These are phyloP conservation scores for Bombus huntii DNA, from an alignment of 1,140 invertebrate genomes.

Conservation along the genomic window DNA sequence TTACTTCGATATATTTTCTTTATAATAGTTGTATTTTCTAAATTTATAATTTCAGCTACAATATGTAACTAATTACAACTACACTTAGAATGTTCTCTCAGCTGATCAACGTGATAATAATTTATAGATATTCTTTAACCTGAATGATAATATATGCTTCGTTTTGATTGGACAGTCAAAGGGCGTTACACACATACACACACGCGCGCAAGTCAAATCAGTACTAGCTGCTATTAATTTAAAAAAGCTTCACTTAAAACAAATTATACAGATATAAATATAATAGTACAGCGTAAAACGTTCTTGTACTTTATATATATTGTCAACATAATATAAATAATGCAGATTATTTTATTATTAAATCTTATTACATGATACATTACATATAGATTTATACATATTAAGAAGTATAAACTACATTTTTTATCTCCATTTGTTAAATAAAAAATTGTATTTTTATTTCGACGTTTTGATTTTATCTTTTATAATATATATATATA, in stretches of 20 bases:
- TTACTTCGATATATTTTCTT: background rate
- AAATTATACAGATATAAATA: constrained; percentile 46
- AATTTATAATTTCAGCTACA: constrained; percentile 12
- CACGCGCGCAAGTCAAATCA: background rate
- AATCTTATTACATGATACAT: constrained; percentile 16
- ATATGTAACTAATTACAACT: background rate
- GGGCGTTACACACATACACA: background rate
- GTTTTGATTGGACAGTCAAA: constrained; percentile 30
- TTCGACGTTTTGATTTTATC: background rate
- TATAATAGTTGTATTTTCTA: background rate
- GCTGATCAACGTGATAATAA: constrained; percentile 48
- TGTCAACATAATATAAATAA: background rate
- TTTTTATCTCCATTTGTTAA: background rate
- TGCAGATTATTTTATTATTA: background rate
- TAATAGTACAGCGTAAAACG: constrained; percentile 11
- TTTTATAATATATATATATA: background rate
- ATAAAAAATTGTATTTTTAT: background rate
- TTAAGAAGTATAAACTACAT: background rate
- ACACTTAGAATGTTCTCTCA: constrained; percentile 29
- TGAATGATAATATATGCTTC: constrained; percentile 20
- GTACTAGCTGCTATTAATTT: background rate
- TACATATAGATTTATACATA: background rate
- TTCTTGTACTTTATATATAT: background rate
- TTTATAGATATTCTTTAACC: constrained; percentile 26
- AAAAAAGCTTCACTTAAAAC: background rate